Evolutionary conservation across 2,888 invertebrate genomes (phyloP).

Genomic region (Margaritifera margaritifera): DNA sequence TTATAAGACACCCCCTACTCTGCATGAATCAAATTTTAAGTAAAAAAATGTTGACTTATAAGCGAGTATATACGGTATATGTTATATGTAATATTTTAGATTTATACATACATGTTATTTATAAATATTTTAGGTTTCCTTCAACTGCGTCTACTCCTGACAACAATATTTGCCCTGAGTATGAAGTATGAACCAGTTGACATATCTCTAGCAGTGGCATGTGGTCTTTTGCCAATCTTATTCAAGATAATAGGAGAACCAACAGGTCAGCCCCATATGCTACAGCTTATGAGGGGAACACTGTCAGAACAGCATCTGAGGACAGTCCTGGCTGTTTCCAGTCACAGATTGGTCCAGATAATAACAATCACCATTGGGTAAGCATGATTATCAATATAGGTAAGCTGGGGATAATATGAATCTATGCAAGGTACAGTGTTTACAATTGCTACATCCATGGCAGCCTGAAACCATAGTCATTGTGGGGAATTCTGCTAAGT

Average conservation of each 20-base stretch:
- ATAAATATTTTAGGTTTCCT: no score
- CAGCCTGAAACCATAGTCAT: no score
- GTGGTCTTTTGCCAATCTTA: constrained; percentile 76
- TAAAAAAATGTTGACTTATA: no score
- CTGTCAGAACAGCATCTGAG: constrained; percentile 55
- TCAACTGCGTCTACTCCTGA: constrained; percentile 74
- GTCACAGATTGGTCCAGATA: constrained; percentile 76
- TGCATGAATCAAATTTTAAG: no score
- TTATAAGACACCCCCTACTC: no score
- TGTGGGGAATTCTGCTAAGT: no score
- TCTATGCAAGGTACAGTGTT: no score
- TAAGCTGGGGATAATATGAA: not conserved
- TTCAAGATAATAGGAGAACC: constrained; percentile 72
- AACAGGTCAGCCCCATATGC: constrained; percentile 45
- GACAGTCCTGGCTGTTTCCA: constrained; percentile 72
- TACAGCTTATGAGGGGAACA: constrained; percentile 48
- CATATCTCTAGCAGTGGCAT: constrained; percentile 77
- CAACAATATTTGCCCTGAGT: constrained; percentile 77
- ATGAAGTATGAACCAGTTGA: constrained; percentile 77
- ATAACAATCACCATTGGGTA: constrained; percentile 77
- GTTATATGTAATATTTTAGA: no score
- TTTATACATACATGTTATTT: not conserved
- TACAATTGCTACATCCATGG: no score
- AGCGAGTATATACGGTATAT: no score
- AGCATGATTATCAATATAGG: constrained; percentile 30